phyloP scores from a whole-genome alignment of 1,140 invertebrate genomes.

The Pogonomyrmex californicus region DNA sequence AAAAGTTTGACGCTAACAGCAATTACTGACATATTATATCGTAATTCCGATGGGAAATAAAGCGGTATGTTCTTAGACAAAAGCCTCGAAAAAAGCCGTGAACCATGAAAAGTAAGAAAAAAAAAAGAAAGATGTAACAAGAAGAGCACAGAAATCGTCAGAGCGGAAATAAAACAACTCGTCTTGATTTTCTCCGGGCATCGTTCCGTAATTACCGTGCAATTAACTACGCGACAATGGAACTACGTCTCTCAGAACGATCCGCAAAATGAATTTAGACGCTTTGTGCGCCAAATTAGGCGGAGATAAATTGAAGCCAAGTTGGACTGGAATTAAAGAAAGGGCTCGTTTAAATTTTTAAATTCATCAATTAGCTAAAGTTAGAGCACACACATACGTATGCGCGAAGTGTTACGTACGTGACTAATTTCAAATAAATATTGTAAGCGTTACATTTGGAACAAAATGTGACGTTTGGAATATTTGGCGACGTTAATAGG shows the following conservation, averaged over 20 bases:
- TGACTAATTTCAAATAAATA: conserved; percentile 1
- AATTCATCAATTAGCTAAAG: conserved; percentile 9
- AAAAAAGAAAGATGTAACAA: not conserved
- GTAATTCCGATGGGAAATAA: conserved; percentile 23
- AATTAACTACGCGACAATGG: conserved; percentile 81
- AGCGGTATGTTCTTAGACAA: not conserved
- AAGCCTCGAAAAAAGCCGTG: conserved; percentile 13
- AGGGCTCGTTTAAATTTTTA: not conserved
- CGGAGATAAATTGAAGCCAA: not conserved
- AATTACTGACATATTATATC: conserved; percentile 22
- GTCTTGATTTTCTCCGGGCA: conserved; percentile 45
- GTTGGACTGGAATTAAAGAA: not conserved
- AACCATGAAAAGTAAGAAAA: conserved; percentile 28
- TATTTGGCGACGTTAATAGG: not conserved
- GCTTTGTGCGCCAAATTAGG: conserved; percentile 28
- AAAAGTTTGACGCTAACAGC: not conserved
- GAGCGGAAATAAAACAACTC: conserved; percentile 57
- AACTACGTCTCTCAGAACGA: conserved; percentile 75
- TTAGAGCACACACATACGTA: no score
- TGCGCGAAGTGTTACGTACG: not conserved
- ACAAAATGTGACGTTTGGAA: not conserved
- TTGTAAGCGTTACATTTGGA: not conserved
- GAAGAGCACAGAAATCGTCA: conserved; percentile 8
- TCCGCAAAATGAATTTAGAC: conserved; percentile 33
- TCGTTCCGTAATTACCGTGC: conserved; percentile 80